Evolutionary conservation across 2,888 invertebrate genomes (phyloP), one percentile per base, ranked within the genome.

Genomic region (Elaeidobius kamerunicus): DNA sequence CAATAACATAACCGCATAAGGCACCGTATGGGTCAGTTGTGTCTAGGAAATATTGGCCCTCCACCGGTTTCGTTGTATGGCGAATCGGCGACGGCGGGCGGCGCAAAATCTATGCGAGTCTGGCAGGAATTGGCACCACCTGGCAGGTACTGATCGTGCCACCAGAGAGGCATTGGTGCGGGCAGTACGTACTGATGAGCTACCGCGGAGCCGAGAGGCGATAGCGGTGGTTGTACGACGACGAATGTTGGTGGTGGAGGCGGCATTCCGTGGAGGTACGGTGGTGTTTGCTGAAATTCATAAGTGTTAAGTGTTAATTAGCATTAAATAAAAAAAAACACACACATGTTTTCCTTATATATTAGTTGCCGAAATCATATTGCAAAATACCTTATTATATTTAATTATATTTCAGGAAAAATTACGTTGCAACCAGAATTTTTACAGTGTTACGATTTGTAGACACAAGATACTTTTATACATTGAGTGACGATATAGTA

Each of bases 171-270:
- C 18, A 69, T 57, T 23, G 69, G 66, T 52, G 65, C 56, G 39
- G 65, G 61, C 44, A 64, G 60, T 52, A 62, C 64, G 57, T 65
- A 51, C 27, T 65, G 62, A 43, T 64, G 65, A 27, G 64, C 58
- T 62, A 66, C 60, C 59, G 65, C 63, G 40, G 61, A 64, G 48
- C 62, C 58, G 58, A 60, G 60, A 52, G 60, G 60, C 52, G 66
- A 67, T 59, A 68, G 65, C 60, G 72, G 71, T 55, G 71, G 73
- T 61, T 69, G 71, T 46, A 71, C 68, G 67, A 70, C 67, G 42
- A 71, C 67, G 52, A 70, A 63, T 7, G 69, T 66, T 67, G 60
- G 54, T 47, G 57, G 50, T 43, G 52, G 57, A 55, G 61, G 55
- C 43, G 48, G 52, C 50, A 49, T 55, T 15, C 52, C 16, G 45